A percentile compares a stretch with the other conserved stretches of the same genome.
Conservation (phyloP, 2,797 vertebrate genomes). For the Odontamblyopus lacepedii region DNA sequence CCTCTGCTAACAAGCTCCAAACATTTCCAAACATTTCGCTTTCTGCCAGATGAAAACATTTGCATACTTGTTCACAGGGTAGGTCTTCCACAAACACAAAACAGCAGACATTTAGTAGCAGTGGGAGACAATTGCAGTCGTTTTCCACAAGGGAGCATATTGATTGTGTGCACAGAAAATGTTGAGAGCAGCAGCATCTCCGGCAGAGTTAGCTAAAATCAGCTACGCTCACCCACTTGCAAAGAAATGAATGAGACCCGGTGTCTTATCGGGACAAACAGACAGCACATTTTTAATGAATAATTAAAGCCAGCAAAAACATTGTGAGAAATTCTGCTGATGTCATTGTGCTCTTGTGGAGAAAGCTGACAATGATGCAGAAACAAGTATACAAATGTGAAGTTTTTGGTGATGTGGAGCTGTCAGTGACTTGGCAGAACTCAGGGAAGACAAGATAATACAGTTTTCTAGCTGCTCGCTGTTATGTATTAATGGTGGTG, state of each 20-base stretch:
- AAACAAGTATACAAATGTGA: conserved; percentile 31
- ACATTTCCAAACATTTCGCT: conserved; percentile 49
- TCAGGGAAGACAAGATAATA: not conserved
- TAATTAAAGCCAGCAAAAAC: conserved; percentile 65
- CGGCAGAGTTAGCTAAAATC: conserved; percentile 44
- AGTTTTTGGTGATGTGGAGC: conserved; percentile 23
- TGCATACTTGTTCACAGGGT: conserved; percentile 26
- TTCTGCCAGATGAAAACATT: conserved; percentile 28
- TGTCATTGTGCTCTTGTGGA: conserved; percentile 41
- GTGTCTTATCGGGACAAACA: conserved; percentile 67
- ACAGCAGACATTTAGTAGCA: conserved; percentile 38
- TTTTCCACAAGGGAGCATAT: conserved; percentile 36
- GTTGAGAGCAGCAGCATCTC: conserved; percentile 42
- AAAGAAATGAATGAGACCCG: conserved; percentile 49
- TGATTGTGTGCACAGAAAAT: conserved; percentile 36
- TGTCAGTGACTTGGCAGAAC: conserved; percentile 8
- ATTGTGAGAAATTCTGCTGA: conserved; percentile 55
- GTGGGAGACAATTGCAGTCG: conserved; percentile 26
- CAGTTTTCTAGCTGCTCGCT: not conserved
- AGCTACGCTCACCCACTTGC: conserved; percentile 43
- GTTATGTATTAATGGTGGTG: not conserved
- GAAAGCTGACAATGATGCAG: conserved; percentile 44
- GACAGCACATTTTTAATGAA: conserved; percentile 68
- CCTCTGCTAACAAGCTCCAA: conserved; percentile 59
- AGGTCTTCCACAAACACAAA: conserved; percentile 34